Evolutionary conservation across 2,113 vertebrate species (phyloP).

Genomic region (Pteropus alecto): DNA sequence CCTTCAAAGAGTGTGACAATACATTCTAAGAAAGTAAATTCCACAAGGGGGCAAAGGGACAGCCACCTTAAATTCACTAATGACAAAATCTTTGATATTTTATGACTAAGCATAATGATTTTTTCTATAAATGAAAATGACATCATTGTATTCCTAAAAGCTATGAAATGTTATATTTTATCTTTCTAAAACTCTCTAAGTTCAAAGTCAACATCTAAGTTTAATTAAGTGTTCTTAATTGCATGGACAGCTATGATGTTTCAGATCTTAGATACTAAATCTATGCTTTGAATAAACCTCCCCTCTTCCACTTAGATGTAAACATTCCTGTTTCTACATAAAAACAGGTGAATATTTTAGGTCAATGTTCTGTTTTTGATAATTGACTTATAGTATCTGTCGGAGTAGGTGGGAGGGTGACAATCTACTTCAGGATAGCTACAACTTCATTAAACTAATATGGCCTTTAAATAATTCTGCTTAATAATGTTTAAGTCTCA

Average conservation of each 20-base stretch:
- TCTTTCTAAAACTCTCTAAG: constrained; percentile 22
- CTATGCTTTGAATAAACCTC: background rate
- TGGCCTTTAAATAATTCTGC: constrained; percentile 12
- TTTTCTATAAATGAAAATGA: constrained; percentile 37
- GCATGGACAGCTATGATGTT: background rate
- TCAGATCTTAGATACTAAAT: constrained; percentile 1
- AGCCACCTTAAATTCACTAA: background rate
- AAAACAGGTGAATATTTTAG: constrained; percentile 38
- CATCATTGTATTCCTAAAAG: background rate
- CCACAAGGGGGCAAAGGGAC: background rate
- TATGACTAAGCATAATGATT: background rate
- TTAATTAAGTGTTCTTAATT: background rate
- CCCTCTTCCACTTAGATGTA: background rate
- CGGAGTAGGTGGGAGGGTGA: constrained; percentile 1
- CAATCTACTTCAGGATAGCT: constrained; percentile 19
- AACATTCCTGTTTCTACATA: background rate
- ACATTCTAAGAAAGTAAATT: constrained; percentile 36
- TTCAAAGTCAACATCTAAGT: constrained; percentile 10
- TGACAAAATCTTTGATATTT: constrained; percentile 10
- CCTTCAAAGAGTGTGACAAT: background rate
- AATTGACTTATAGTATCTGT: constrained; percentile 28
- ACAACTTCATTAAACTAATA: background rate
- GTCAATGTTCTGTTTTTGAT: constrained; percentile 51
- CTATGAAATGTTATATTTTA: background rate
- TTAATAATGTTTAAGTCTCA: background rate